These are phyloP conservation scores for Ctenosaura bakeri DNA, from an alignment of 2,797 vertebrate species.

Conservation along the genomic window DNA sequence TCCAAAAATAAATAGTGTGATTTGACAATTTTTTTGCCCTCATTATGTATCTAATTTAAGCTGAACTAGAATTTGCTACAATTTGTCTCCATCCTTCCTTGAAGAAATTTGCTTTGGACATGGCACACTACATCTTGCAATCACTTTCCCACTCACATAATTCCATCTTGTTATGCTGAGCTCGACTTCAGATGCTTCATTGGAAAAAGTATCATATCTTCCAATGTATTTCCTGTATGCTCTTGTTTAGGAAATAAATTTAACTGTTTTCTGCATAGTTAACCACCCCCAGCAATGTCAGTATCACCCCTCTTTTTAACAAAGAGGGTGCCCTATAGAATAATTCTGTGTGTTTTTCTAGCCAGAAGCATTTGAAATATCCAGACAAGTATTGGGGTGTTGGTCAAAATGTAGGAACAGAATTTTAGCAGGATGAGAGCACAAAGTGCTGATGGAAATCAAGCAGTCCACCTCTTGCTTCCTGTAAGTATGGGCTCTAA, in stretches of 20 bases:
- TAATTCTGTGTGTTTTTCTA: too few relatives aligned
- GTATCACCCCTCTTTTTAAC: neutral
- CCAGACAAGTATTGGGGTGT: neutral
- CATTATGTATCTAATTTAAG: neutral
- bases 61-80: neutral
- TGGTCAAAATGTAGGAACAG: neutral
- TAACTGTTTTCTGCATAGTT: conserved; percentile 41
- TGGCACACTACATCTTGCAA: neutral
- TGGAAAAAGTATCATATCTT: neutral
- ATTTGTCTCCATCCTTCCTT: neutral
- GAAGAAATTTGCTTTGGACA: neutral
- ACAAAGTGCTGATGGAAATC: neutral
- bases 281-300: conserved; percentile 1
- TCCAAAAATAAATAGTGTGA: neutral
- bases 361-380: too few relatives aligned
- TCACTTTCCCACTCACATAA: neutral
- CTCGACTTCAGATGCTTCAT: neutral
- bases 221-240: conserved; percentile 37
- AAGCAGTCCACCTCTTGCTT: neutral
- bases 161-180: neutral
- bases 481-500: too few relatives aligned
- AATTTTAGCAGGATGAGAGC: neutral
- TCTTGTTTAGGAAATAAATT: conserved; percentile 49
- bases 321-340: too few relatives aligned
- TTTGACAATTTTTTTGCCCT: neutral